Percentiles rank a stretch among this genome's conserved stretches.
These are phyloP conservation scores for Pongo pygmaeus DNA, from an alignment of 2,113 vertebrate genomes.

Conservation along the genomic window DNA sequence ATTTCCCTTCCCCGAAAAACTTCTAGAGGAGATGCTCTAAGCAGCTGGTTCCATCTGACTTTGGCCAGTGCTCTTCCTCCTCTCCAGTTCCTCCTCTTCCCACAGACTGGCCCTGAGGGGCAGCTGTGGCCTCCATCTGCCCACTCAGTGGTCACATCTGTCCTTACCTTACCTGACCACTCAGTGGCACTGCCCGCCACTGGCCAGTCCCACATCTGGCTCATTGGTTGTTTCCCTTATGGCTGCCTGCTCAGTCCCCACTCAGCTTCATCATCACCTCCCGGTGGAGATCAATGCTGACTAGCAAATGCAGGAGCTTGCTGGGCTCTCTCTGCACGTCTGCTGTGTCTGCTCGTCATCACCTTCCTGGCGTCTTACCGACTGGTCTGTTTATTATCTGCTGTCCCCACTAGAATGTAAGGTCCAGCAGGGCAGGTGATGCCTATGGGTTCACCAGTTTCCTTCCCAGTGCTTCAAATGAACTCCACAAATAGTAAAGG, in stretches of 20 bases:
- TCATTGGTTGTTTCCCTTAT: fast-evolving
- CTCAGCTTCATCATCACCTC: neutral
- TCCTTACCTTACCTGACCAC: neutral
- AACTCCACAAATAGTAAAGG: neutral
- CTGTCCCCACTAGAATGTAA: too few relatives aligned
- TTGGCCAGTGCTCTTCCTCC: neutral
- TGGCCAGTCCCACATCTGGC: neutral
- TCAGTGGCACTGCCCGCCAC: neutral
- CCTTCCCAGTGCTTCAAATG: neutral
- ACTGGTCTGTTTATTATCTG: too few relatives aligned
- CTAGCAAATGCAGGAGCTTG: fast-evolving
- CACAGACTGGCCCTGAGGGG: neutral
- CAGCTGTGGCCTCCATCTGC: too few relatives aligned
- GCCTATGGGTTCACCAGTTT: neutral
- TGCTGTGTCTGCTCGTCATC: neutral
- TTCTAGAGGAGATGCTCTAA: neutral
- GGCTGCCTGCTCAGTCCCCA: neutral
- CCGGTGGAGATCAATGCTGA: too few relatives aligned
- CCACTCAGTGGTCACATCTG: too few relatives aligned
- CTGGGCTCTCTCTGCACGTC: fast-evolving
- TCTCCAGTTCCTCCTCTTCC: neutral
- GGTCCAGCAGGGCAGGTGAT: neutral
- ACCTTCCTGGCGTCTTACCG: fast-evolving
- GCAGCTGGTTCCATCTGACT: too few relatives aligned
- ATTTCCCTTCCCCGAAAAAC: neutral